Evolutionary conservation across 2,888 invertebrate genomes (phyloP).

Genomic region (Drosophila recens): DNA sequence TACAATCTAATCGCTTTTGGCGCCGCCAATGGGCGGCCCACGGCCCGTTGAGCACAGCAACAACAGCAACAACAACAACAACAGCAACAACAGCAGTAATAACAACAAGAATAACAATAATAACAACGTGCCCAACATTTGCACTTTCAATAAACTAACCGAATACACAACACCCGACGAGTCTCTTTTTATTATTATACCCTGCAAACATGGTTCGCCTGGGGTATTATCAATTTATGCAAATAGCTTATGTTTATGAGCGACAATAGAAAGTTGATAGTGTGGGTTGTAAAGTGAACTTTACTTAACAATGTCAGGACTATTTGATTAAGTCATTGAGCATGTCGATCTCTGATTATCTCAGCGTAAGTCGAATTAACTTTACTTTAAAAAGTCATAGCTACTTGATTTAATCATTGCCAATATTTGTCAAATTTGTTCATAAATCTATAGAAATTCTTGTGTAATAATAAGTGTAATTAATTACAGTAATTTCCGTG

Average conservation of each 20-base stretch:
- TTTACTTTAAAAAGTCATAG: no score
- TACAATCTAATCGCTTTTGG: conserved; percentile 71
- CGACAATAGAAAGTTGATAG: conserved; percentile 7
- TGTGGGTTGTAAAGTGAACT: background rate
- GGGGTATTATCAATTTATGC: conserved; percentile 2
- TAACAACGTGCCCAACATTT: conserved; percentile 49
- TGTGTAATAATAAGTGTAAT: no score
- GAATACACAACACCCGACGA: conserved; percentile 20
- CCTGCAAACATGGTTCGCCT: background rate
- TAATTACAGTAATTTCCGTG: no score
- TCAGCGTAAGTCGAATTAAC: background rate
- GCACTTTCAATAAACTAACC: conserved; percentile 58
- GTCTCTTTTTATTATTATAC: conserved; percentile 36
- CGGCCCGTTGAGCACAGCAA: conserved; percentile 51
- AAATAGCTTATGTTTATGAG: conserved; percentile 6
- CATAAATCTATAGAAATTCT: no score
- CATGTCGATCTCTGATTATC: background rate
- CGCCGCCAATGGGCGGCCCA: conserved; percentile 61
- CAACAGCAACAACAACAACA: conserved; percentile 24
- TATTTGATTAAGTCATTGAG: background rate
- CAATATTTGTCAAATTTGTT: no score
- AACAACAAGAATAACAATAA: conserved; percentile 13
- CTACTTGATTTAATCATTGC: no score
- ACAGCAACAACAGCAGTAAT: background rate
- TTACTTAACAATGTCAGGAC: background rate